Conservation (phyloP, 2,113 vertebrate species). For the Baryphthengus martii region DNA sequence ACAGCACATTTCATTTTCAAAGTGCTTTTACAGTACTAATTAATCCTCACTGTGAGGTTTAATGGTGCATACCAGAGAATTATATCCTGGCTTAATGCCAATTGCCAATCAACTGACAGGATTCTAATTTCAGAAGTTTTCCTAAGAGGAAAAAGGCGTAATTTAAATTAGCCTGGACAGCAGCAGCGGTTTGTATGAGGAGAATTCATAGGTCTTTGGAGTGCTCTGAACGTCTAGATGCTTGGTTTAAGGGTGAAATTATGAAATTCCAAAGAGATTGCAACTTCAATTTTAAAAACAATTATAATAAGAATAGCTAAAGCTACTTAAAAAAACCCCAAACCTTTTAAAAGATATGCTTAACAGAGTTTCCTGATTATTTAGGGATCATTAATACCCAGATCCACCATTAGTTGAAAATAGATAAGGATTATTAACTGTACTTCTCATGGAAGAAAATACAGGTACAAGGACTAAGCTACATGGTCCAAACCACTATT, state of each 20-base stretch:
- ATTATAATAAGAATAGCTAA: slow-evolving; percentile 4
- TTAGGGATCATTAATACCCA: background rate
- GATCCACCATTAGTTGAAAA: background rate
- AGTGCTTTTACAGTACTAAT: slow-evolving; percentile 57
- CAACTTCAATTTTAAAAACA: slow-evolving; percentile 20
- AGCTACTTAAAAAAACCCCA: background rate
- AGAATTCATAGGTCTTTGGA: slow-evolving; percentile 14
- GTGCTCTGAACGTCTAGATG: background rate
- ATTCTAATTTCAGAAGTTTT: slow-evolving; percentile 54
- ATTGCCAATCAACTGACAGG: slow-evolving; percentile 47
- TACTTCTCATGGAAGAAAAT: background rate
- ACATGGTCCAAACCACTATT: background rate
- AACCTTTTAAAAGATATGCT: background rate
- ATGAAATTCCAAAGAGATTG: background rate
- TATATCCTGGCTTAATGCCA: slow-evolving; percentile 56
- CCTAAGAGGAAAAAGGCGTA: slow-evolving; percentile 35
- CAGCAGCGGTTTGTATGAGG: background rate
- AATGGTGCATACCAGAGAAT: slow-evolving; percentile 56
- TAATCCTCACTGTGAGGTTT: slow-evolving; percentile 63
- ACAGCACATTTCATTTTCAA: slow-evolving; percentile 60
- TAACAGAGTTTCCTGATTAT: background rate
- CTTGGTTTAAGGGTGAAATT: background rate
- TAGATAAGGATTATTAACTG: background rate
- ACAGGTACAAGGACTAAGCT: background rate
- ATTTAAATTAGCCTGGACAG: slow-evolving; percentile 56